Evolutionary conservation across 2,888 invertebrate species (phyloP).

Genomic region (Syrphus vitripennis): DNA sequence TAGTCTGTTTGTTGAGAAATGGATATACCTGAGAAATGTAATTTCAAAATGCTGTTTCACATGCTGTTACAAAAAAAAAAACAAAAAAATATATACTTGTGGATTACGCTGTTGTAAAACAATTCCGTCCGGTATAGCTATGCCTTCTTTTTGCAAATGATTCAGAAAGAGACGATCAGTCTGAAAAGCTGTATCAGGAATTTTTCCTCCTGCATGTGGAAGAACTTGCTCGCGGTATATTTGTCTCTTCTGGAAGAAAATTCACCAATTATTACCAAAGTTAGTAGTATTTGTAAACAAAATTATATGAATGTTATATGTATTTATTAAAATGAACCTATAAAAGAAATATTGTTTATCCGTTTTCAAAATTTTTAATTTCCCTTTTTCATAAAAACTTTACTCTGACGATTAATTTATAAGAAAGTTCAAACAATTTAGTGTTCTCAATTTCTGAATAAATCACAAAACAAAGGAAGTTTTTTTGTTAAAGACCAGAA

Average conservation of each 20-base stretch:
- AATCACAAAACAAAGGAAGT: too few relatives aligned
- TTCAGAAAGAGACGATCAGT: constrained; percentile 84
- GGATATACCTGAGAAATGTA: constrained; percentile 77
- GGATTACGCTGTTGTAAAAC: constrained; percentile 82
- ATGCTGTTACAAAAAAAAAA: background rate
- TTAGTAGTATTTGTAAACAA: too few relatives aligned
- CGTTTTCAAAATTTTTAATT: too few relatives aligned
- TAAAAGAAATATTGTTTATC: too few relatives aligned
- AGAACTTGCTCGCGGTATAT: constrained; percentile 85
- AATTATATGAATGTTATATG: too few relatives aligned
- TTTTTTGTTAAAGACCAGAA: too few relatives aligned
- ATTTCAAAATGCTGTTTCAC: background rate
- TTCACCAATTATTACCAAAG: too few relatives aligned
- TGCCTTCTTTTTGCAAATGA: constrained; percentile 84
- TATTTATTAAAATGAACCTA: too few relatives aligned
- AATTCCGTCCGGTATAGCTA: constrained; percentile 84
- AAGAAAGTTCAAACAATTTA: too few relatives aligned
- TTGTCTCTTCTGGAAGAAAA: constrained; percentile 82
- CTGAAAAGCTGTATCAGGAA: constrained; percentile 85
- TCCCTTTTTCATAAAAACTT: too few relatives aligned
- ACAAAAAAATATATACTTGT: constrained; percentile 75
- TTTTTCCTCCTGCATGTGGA: constrained; percentile 84
- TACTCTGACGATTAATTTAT: too few relatives aligned
- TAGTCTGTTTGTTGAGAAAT: constrained; percentile 77
- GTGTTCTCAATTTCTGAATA: too few relatives aligned